Evolutionary conservation across 2,113 vertebrate species (phyloP).

Genomic region (Rhinogobius similis): DNA sequence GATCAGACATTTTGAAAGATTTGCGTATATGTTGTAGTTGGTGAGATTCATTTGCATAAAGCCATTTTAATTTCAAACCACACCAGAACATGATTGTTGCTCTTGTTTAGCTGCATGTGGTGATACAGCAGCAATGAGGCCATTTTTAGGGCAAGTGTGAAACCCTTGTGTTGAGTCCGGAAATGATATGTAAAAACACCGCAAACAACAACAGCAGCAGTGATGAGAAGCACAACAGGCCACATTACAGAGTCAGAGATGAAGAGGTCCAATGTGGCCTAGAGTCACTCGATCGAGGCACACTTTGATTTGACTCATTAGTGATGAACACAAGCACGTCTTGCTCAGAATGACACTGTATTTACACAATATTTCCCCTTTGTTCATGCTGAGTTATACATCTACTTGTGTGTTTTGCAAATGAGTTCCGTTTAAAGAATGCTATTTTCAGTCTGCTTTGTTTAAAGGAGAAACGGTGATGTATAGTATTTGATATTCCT

Average conservation of each 20-base stretch:
- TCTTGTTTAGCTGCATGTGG: background rate
- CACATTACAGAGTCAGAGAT: constrained; percentile 23
- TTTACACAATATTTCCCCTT: background rate
- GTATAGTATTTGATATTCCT: too few relatives aligned
- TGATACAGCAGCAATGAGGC: background rate
- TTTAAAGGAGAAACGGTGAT: background rate
- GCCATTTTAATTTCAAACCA: background rate
- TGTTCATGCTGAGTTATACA: background rate
- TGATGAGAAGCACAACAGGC: background rate
- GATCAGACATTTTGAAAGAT: background rate
- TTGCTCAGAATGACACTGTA: background rate
- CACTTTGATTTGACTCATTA: background rate
- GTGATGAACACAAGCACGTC: background rate
- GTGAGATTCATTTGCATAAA: background rate
- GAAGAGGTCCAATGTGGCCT: constrained; percentile 15
- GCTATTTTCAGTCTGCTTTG: background rate
- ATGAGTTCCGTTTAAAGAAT: background rate
- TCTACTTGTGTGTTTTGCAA: background rate
- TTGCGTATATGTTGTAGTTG: background rate
- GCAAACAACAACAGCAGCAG: background rate
- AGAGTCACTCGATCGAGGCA: background rate
- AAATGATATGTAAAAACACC: constrained; percentile 22
- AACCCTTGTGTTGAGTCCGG: background rate
- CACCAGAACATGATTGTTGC: background rate
- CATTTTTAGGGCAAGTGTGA: background rate